Conservation (phyloP, 2,888 invertebrate species). For the Lepeophtheirus nordmannii region DNA sequence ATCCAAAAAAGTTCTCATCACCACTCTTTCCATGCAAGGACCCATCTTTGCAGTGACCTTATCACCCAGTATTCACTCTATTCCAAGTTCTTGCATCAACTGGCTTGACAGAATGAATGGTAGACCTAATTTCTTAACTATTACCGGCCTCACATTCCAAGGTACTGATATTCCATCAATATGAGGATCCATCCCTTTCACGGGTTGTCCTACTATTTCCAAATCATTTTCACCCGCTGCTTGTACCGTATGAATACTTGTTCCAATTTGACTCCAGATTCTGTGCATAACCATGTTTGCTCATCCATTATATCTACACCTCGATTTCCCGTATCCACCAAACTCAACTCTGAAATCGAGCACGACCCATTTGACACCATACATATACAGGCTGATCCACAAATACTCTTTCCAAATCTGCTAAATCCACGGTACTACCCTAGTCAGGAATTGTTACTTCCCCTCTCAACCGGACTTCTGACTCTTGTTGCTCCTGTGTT, state of each 20-base stretch:
- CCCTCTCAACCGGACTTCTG: background rate
- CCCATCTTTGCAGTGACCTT: background rate
- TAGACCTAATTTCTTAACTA: background rate
- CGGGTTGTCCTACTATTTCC: background rate
- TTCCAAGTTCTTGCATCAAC: background rate
- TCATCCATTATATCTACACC: background rate
- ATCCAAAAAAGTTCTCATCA: background rate
- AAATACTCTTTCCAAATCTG: background rate
- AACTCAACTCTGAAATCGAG: constrained; percentile 6
- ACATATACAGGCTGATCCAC: background rate
- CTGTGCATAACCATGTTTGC: background rate
- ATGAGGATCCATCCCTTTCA: background rate
- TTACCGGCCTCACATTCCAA: background rate
- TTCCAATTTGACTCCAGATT: background rate
- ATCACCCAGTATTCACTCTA: background rate
- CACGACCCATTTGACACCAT: background rate
- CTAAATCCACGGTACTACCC: background rate
- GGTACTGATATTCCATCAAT: background rate
- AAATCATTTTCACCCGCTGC: background rate
- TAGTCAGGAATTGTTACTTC: background rate
- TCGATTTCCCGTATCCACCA: background rate
- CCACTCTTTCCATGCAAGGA: background rate
- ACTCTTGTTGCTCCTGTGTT: background rate
- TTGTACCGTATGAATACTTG: background rate
- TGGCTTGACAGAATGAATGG: background rate